Conservation (phyloP, 2,888 invertebrate genomes). For the Temnothorax unifasciatus region DNA sequence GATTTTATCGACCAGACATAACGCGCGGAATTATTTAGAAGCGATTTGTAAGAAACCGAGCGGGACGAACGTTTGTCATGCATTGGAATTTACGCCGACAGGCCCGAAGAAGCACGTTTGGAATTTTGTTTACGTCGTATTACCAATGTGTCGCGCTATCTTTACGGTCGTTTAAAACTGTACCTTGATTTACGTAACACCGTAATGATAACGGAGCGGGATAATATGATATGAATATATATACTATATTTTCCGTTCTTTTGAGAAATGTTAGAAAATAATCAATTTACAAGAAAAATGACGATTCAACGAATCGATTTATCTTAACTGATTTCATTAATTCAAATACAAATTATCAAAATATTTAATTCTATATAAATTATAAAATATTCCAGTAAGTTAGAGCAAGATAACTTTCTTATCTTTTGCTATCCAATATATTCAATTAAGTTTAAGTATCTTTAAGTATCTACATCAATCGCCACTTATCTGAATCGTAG, state of each 20-base stretch:
- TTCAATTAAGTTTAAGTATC: too few relatives aligned
- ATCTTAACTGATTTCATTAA: not conserved
- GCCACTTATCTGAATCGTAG: not conserved
- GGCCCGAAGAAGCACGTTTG: not conserved
- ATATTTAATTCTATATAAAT: not conserved
- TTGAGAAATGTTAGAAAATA: not conserved
- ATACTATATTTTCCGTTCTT: not conserved
- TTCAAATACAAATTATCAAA: not conserved
- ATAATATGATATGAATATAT: not conserved
- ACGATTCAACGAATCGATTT: not conserved
- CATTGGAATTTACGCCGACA: constrained; percentile 14
- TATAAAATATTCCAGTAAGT: not conserved
- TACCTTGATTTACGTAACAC: constrained; percentile 3
- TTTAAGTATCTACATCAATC: not conserved
- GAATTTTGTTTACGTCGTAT: not conserved
- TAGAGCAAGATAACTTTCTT: not conserved
- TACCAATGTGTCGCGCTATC: not conserved
- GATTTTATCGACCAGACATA: constrained; percentile 13
- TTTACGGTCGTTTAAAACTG: not conserved
- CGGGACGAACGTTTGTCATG: not conserved
- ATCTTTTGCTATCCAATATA: not conserved
- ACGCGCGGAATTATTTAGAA: constrained; percentile 15
- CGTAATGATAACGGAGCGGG: not conserved
- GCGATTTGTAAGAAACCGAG: constrained; percentile 4
- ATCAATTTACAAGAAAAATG: not conserved